phyloP scores from a whole-genome alignment of 2,797 vertebrate genomes.

The Amphiprion clarkii region DNA sequence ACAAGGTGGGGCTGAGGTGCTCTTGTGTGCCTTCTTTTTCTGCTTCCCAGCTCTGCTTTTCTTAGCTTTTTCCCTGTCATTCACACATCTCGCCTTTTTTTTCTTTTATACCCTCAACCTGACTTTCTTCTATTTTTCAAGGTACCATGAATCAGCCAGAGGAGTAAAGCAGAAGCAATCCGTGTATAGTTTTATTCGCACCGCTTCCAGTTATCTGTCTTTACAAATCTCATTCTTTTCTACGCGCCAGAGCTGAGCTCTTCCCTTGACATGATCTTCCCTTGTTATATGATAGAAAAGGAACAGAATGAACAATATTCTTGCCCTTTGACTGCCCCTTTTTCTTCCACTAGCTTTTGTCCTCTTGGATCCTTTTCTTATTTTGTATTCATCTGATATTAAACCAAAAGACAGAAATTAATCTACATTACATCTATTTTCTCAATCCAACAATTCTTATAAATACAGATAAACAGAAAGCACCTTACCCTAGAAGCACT shows the following conservation, averaged over 20 bases:
- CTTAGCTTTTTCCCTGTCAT: constrained; percentile 10
- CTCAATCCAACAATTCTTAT: background rate
- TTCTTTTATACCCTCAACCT: background rate
- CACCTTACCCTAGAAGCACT: constrained; percentile 57
- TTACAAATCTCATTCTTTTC: constrained; percentile 41
- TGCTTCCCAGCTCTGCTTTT: background rate
- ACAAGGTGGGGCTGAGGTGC: constrained; percentile 24
- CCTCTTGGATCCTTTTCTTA: background rate
- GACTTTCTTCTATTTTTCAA: constrained; percentile 40
- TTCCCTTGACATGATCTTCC: constrained; percentile 19
- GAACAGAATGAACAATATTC: constrained; percentile 19
- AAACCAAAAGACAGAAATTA: background rate
- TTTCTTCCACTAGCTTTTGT: background rate
- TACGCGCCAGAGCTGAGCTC: constrained; percentile 12
- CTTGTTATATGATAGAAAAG: constrained; percentile 8
- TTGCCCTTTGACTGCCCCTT: background rate
- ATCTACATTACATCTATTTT: background rate
- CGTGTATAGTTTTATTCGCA: constrained; percentile 12
- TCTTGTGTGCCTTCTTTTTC: background rate
- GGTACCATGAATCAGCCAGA: constrained; percentile 13
- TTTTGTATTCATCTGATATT: constrained; percentile 7
- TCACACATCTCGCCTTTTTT: background rate
- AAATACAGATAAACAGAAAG: constrained; percentile 16
- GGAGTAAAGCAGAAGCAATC: constrained; percentile 26
- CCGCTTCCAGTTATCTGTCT: constrained; percentile 42